Evolutionary conservation across 1,140 invertebrate species (phyloP).

Genomic region (roundworm (Caenorhabditis elegans)): DNA sequence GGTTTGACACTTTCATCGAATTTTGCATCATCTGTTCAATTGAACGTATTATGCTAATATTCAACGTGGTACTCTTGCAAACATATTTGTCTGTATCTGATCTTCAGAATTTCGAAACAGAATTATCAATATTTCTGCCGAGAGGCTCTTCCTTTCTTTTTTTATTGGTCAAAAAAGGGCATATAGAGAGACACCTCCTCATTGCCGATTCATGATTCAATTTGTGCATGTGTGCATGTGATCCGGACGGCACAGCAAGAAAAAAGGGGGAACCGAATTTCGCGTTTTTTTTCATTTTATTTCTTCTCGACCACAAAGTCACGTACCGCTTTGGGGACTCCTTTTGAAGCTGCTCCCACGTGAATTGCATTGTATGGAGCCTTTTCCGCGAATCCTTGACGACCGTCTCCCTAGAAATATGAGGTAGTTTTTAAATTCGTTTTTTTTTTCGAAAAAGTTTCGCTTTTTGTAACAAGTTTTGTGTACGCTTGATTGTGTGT

Average conservation of each 20-base stretch:
- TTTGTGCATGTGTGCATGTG: constrained; percentile 31
- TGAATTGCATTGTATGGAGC: constrained; percentile 89
- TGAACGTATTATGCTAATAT: neutral
- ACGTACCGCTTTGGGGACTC: constrained; percentile 76
- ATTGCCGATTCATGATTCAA: constrained; percentile 34
- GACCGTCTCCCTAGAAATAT: constrained; percentile 73
- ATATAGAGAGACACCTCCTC: neutral
- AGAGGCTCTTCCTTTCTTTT: neutral
- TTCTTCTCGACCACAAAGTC: neutral
- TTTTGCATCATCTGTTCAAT: neutral
- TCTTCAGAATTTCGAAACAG: neutral
- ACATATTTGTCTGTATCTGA: neutral
- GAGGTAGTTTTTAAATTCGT: neutral
- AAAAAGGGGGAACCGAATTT: constrained; percentile 15
- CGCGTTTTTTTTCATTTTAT: constrained; percentile 15
- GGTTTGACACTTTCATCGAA: neutral
- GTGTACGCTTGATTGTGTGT: neutral
- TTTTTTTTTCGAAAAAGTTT: neutral
- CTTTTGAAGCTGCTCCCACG: constrained; percentile 84
- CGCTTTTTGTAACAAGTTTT: neutral
- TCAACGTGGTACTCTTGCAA: neutral
- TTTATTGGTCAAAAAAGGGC: neutral
- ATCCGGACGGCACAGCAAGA: neutral
- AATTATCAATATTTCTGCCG: neutral
- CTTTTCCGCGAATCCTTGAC: constrained; percentile 75